phyloP scores from a whole-genome alignment of 2,113 vertebrate genomes.

The Ceratotherium simum region DNA sequence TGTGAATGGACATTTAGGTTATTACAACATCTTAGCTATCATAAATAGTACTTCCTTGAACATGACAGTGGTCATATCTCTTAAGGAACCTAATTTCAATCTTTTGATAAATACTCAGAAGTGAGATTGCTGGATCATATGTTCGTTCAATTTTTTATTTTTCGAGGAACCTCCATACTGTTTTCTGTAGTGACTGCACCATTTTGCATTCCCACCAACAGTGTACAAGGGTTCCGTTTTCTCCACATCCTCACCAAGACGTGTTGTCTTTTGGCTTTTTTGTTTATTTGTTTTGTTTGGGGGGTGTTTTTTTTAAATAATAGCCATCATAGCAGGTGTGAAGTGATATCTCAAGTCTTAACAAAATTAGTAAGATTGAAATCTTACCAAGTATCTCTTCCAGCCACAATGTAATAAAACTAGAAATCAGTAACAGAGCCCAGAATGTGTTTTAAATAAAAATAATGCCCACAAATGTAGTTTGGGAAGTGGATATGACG shows the following conservation, averaged over 20 bases:
- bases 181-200: not conserved
- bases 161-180: not conserved
- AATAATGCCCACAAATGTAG: not conserved
- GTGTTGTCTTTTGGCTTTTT: not conserved
- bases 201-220: not conserved
- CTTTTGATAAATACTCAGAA: not conserved
- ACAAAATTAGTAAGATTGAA: not conserved
- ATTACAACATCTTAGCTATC: not conserved
- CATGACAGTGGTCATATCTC: not conserved
- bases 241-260: not conserved
- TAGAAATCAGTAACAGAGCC: not conserved
- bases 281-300: not conserved
- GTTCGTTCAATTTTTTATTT: not conserved
- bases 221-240: not conserved
- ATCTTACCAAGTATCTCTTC: not conserved
- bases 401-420: not conserved
- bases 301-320: not conserved
- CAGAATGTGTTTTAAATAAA: slow-evolving; percentile 4
- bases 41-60: not conserved
- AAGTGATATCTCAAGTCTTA: not conserved
- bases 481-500: not conserved
- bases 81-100: not conserved
- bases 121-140: not conserved
- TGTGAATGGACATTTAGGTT: not conserved
- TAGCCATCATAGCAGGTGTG: not conserved